Percentiles rank a stretch among this genome's conserved stretches.
phyloP scores from a whole-genome alignment of 2,113 vertebrate genomes.

The Castor canadensis region DNA sequence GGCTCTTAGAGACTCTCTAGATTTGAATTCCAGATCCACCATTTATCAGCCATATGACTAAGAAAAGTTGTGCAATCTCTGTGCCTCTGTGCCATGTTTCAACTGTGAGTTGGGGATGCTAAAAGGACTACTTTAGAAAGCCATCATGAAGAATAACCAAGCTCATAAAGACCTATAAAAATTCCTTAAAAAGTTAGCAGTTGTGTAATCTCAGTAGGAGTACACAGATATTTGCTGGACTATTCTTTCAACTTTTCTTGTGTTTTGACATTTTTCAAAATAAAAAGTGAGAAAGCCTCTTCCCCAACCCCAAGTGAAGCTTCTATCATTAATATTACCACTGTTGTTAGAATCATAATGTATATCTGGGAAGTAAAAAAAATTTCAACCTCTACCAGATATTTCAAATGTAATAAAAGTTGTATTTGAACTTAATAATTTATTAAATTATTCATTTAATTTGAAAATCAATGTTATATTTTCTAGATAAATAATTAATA shows the following conservation, averaged over 20 bases:
- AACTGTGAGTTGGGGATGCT: background rate
- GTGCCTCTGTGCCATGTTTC: background rate
- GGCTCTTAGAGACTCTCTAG: background rate
- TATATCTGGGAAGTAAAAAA: background rate
- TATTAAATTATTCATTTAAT: slow-evolving; percentile 17
- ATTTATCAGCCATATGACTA: background rate
- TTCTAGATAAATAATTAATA: background rate
- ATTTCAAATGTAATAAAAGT: slow-evolving; percentile 9
- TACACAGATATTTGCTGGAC: background rate
- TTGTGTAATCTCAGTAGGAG: background rate
- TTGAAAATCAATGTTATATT: background rate
- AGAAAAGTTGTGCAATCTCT: background rate
- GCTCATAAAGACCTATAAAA: background rate
- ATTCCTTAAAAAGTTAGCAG: background rate
- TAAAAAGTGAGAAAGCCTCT: background rate
- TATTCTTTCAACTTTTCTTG: background rate
- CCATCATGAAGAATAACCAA: background rate
- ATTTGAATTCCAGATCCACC: background rate
- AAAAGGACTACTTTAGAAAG: background rate
- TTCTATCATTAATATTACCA: background rate
- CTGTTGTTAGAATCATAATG: background rate
- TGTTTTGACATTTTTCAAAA: background rate
- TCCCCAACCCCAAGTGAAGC: background rate
- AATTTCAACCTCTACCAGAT: background rate
- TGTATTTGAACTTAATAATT: background rate